Evolutionary conservation across 2,888 invertebrate species (phyloP).

Genomic region (Spodoptera littoralis): DNA sequence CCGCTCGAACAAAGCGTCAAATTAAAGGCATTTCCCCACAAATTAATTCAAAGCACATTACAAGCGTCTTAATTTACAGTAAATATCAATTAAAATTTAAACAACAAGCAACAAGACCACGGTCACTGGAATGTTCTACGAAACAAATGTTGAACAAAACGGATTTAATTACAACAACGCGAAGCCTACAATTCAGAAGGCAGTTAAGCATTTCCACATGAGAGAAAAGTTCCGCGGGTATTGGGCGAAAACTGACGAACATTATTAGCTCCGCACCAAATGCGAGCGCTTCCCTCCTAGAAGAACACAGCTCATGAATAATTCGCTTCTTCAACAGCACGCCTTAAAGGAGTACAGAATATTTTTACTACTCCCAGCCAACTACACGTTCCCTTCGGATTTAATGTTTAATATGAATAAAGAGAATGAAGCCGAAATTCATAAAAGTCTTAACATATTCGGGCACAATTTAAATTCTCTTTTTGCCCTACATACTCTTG

Average conservation of each 20-base stretch:
- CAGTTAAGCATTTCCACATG: constrained; percentile 34
- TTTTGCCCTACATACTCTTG: background rate
- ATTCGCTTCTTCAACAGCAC: constrained; percentile 27
- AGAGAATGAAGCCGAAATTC: constrained; percentile 2
- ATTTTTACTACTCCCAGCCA: constrained; percentile 6
- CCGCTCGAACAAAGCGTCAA: constrained; percentile 38
- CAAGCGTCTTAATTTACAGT: constrained; percentile 50
- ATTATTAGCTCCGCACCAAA: constrained; percentile 43
- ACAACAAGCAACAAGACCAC: constrained; percentile 36
- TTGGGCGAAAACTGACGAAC: constrained; percentile 36
- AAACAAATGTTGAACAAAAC: constrained; percentile 42
- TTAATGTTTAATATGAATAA: constrained; percentile 31
- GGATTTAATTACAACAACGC: constrained; percentile 39
- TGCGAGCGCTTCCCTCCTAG: constrained; percentile 31
- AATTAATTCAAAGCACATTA: constrained; percentile 57
- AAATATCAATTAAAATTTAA: constrained; percentile 54
- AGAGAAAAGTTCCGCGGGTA: constrained; percentile 38
- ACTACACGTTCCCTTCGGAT: constrained; percentile 3
- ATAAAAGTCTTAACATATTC: constrained; percentile 1
- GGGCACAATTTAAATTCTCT: background rate
- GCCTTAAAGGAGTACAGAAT: constrained; percentile 23
- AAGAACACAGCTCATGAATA: constrained; percentile 47
- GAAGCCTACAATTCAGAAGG: constrained; percentile 25
- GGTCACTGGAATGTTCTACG: constrained; percentile 37
- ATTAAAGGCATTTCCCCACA: constrained; percentile 35